Base-by-base conservation (phyloP, 53 echinoderm and acorn worm genomes). In the Holothuria leucospilota region DNA sequence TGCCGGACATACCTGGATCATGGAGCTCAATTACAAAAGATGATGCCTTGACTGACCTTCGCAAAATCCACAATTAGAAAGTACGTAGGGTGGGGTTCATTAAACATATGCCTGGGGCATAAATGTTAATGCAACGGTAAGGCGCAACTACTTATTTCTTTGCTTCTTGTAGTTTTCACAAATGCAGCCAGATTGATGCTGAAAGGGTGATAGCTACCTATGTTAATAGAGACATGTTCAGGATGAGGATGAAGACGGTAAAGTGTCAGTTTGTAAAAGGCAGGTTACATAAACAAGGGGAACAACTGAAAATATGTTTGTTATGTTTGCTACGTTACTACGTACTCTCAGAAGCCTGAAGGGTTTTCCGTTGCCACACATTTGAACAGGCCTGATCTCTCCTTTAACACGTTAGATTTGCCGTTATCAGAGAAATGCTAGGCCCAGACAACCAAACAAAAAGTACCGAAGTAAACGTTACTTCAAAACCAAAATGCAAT, bases 31-130 rank as follows among this genome's bases (percentile, higher is more conserved):
- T 74, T 39, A 79, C 79, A n/a, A 79, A 21, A 21, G 58, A 79
- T 16, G 79, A 79, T 11, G 79, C 79, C 58, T 26, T 79, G 14
- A n/a, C 46, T 51, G 79, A 79, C 79, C 79, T 79, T 49, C 79
- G 79, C 12, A 53, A 79, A 51, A 52, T 79, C 52, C 53, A 79
- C 79, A 9, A 20, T 60, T 60, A 60, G 60, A 60, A 60, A 60
- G 13, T 15, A 60, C 60, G 20, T 13, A 15, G 13, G 60, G 60
- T 20, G 13, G 13, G 60, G 20, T 60, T 15, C 20, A 20, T 13
- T 60, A 60, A 20, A 13, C 20, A 60, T 60, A 60, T 13, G 20
- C 60, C 13, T 60, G 13, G 60, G 13, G 60, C 60, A 20, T 15
- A 60, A 60, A 15, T 15, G 20, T 60, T 60, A 60, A 15, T 60